These are phyloP conservation scores for Turritopsis rubra DNA, from an alignment of 30 jellyfish, hydroid and myxozoan species.

Conservation along the genomic window DNA sequence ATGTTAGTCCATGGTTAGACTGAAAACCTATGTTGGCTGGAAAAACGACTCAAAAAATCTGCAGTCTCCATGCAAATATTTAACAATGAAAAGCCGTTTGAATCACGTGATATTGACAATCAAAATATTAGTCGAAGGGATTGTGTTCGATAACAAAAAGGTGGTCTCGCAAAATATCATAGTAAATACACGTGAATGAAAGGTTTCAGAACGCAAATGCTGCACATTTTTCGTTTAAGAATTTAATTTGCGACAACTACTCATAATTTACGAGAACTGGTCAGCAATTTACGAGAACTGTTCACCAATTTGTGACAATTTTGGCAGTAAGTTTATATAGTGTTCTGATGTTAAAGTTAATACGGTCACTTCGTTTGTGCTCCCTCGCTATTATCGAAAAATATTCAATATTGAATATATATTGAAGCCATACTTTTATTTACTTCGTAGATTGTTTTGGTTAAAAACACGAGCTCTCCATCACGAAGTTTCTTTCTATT, in stretches of 20 bases:
- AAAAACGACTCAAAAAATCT: not conserved
- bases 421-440: too few species aligned
- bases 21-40: too few species aligned
- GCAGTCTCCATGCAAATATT: not conserved
- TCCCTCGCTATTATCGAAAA: too few species aligned
- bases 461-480: too few species aligned
- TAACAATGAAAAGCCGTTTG: not conserved
- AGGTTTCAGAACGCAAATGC: not conserved
- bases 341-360: too few species aligned
- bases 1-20: too few species aligned
- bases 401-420: too few species aligned
- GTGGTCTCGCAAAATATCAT: not conserved
- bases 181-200: not conserved
- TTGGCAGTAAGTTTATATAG: too few species aligned
- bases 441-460: too few species aligned
- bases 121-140: not conserved
- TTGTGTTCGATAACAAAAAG: not conserved
- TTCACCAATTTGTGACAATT: not conserved
- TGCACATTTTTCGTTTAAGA: too few species aligned
- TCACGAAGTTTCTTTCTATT: too few species aligned
- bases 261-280: not conserved
- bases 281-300: not conserved
- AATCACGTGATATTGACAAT: not conserved
- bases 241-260: not conserved
- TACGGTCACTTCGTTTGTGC: too few species aligned